These are phyloP conservation scores for Tupiocoris notatus DNA, from an alignment of 2,888 invertebrate species.

Conservation along the genomic window DNA sequence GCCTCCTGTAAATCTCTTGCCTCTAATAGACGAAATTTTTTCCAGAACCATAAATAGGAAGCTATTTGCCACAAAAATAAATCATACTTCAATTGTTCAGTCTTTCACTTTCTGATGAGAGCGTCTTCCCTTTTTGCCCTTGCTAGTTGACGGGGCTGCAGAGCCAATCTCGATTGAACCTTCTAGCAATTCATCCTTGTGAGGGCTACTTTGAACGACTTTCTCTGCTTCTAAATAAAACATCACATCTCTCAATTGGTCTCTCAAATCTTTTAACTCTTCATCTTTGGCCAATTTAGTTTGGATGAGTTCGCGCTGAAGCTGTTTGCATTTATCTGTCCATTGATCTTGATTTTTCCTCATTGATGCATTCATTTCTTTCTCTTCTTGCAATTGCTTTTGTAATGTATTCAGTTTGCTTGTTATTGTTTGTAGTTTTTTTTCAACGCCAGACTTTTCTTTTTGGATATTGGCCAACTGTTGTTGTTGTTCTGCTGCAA, in stretches of 20 bases:
- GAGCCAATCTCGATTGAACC: conserved; percentile 62
- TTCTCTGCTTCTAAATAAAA: conserved; percentile 90
- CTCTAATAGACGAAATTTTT: no score
- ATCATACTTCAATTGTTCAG: no score
- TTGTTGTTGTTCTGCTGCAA: conserved; percentile 55
- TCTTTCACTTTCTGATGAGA: conserved; percentile 34
- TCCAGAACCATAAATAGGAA: no score
- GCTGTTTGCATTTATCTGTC: conserved; percentile 62
- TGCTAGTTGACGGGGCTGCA: conserved; percentile 36
- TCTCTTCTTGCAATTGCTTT: conserved; percentile 76
- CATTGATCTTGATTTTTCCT: conserved; percentile 72
- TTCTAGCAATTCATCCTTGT: conserved; percentile 61
- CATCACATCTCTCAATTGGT: conserved; percentile 95
- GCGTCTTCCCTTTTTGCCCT: conserved; percentile 3
- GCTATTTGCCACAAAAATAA: no score
- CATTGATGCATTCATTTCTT: conserved; percentile 75
- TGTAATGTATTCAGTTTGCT: conserved; percentile 66
- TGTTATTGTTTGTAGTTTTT: conserved; percentile 63
- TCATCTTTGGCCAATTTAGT: conserved; percentile 54
- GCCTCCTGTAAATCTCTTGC: no score
- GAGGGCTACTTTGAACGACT: conserved; percentile 60
- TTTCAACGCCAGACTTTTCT: conserved; percentile 70
- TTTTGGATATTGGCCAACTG: conserved; percentile 55
- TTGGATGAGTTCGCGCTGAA: conserved; percentile 58
- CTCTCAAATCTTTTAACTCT: conserved; percentile 82